Percentiles rank a stretch among this genome's conserved stretches.
phyloP scores from a whole-genome alignment of 2,113 vertebrate species.

The Pollimyrus isidori region DNA sequence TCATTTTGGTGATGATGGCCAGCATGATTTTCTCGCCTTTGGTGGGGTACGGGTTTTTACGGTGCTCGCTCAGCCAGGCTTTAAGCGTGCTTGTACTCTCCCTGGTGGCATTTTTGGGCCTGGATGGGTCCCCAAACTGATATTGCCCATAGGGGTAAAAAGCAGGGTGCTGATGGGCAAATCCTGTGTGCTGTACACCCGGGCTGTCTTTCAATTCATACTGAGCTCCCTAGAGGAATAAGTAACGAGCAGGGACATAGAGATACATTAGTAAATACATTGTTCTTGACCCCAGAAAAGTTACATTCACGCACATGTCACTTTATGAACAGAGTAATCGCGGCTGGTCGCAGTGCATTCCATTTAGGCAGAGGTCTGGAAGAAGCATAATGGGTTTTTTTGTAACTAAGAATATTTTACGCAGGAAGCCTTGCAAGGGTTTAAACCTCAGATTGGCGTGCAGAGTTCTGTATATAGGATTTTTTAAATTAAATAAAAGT shows the following conservation, averaged over 20 bases:
- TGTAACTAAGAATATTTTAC: neutral
- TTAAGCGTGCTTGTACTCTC: slow-evolving; percentile 95
- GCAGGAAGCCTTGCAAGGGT: neutral
- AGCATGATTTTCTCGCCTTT: slow-evolving; percentile 77
- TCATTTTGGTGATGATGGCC: slow-evolving; percentile 77
- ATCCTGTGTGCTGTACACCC: slow-evolving; percentile 84
- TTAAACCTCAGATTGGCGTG: neutral
- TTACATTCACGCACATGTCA: neutral
- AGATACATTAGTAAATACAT: slow-evolving; percentile 18
- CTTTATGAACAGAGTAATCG: neutral
- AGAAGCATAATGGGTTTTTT: neutral
- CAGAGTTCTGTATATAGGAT: neutral
- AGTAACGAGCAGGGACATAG: slow-evolving; percentile 25
- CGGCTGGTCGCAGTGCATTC: neutral
- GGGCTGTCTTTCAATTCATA: slow-evolving; percentile 95
- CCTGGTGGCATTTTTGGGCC: slow-evolving; percentile 95
- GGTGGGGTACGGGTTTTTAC: slow-evolving; percentile 73
- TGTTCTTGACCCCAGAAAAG: neutral
- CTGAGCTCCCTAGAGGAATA: slow-evolving; percentile 74
- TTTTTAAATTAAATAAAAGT: neutral
- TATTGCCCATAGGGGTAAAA: slow-evolving; percentile 96
- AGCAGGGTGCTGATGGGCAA: slow-evolving; percentile 85
- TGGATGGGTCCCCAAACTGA: slow-evolving; percentile 94
- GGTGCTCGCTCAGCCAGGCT: slow-evolving; percentile 84
- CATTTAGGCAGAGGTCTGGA: neutral